Conservation (phyloP, 1,140 invertebrate species). For the Leptestheria dahalacensis region DNA sequence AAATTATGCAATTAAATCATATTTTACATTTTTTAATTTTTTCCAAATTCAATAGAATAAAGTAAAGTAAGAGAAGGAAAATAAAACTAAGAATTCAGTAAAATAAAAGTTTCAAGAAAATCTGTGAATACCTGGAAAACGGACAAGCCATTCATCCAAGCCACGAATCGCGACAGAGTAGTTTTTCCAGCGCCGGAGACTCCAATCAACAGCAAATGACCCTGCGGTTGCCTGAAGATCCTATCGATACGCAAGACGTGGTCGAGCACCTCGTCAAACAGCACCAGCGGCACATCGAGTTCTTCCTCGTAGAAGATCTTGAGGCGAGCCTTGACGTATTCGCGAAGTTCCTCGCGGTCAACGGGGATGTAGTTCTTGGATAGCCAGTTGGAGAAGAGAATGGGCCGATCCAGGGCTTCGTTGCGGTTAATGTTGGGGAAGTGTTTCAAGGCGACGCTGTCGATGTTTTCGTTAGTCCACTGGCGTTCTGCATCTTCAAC, state of each 20-base stretch:
- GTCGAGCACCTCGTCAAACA: constrained; percentile 97
- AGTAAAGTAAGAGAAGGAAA: no score
- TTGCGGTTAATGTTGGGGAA: constrained; percentile 83
- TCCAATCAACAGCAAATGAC: constrained; percentile 89
- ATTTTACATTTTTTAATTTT: no score
- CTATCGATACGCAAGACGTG: constrained; percentile 96
- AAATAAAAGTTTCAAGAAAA: not conserved
- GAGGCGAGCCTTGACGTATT: constrained; percentile 91
- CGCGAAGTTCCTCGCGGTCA: constrained; percentile 79
- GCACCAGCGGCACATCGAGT: constrained; percentile 89
- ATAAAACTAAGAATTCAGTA: no score
- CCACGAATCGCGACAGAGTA: constrained; percentile 94
- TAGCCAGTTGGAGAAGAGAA: constrained; percentile 97
- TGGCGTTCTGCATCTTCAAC: constrained; percentile 85
- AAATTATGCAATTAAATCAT: no score
- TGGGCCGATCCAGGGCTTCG: constrained; percentile 72
- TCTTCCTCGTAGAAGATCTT: constrained; percentile 99
- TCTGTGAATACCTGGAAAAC: constrained; percentile 60
- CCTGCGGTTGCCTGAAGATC: constrained; percentile 97
- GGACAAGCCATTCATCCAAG: constrained; percentile 98
- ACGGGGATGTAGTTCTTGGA: constrained; percentile 97
- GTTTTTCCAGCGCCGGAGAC: constrained; percentile 98
- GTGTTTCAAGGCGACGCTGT: constrained; percentile 82
- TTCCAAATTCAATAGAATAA: no score
- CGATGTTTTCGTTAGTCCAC: constrained; percentile 98